Percentiles rank a stretch among this genome's conserved stretches.
These are phyloP conservation scores for Gopherus flavomarginatus DNA, from an alignment of 2,113 vertebrate genomes.

Conservation along the genomic window DNA sequence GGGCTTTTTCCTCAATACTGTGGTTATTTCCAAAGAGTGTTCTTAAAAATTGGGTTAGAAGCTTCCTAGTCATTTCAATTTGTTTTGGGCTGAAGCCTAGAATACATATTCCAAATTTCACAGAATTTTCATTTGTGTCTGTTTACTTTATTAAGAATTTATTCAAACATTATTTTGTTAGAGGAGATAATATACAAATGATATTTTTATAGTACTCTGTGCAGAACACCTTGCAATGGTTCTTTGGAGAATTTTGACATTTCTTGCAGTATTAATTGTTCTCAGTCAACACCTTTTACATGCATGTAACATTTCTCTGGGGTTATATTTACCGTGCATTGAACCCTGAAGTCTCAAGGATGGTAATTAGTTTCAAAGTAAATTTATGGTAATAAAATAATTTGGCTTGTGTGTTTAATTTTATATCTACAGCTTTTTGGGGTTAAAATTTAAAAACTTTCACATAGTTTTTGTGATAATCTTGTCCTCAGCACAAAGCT, in stretches of 20 bases:
- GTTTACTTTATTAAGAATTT: not conserved
- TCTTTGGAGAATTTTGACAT: not conserved
- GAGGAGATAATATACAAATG: not conserved
- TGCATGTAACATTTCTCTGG: not conserved
- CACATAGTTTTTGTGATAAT: not conserved
- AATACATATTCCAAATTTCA: not conserved
- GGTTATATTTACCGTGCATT: accelerated
- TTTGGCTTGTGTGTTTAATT: accelerated
- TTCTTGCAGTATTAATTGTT: not conserved
- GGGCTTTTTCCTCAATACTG: not conserved
- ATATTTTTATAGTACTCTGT: accelerated
- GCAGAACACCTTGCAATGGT: not conserved
- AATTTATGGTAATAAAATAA: not conserved
- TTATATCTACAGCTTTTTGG: accelerated
- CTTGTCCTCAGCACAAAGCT: not conserved
- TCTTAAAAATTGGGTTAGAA: not conserved
- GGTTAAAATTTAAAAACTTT: not conserved
- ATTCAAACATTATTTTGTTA: not conserved
- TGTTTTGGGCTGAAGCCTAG: not conserved
- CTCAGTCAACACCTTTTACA: not conserved
- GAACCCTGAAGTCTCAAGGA: not conserved
- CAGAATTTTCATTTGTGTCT: not conserved
- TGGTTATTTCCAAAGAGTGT: not conserved
- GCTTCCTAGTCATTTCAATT: not conserved
- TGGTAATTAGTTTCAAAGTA: not conserved